Base-by-base conservation (phyloP, 1,140 invertebrate genomes). In the Drosophila subpulchrella region DNA sequence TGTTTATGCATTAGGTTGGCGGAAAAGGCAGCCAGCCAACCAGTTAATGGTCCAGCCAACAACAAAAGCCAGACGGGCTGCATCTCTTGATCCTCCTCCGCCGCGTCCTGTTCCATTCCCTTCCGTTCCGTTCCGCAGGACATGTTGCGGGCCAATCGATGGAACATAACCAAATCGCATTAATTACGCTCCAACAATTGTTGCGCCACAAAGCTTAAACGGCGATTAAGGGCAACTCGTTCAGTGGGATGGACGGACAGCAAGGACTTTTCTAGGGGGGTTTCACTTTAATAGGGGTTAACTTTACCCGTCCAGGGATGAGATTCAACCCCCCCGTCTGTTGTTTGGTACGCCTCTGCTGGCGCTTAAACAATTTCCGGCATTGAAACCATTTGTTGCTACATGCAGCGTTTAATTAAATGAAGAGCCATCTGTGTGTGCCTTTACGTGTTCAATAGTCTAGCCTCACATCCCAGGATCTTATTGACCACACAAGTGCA, bases 151-250 rank as follows among this genome's bases (percentile, higher is more conserved):
- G 66, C 75, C 76, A 88, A 89, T 89, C 80, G 84, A 89, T 83
- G 80, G 63, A n/a, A 80, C 80, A 84, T 78, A 88, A 67, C 76
- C 84, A 88, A 89, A 88, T 88, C 83, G 83, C 73, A 88, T 88
- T 88, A 88, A 84, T 88, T 84, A 88, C 83, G 84, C 83, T 89
- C 76, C 83, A 84, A 54, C 83, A 88, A 89, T 89, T 89, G 83
- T 89, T 88, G 83, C 68, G 84, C 83, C 84, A 89, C 84, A 89
- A 89, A 80, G 79, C 84, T 89, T 83, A 89, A 88, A 88, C 76
- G 76, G 75, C 75, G 83, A 65, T 79, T 83, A 89, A 78, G 65
- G 78, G 51, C 65, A 73, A 61, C 66, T 58, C 62, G 51, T 54
- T 63, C 46, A 39, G 17, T 15, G 55, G n/a, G 32, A 36, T 20